A percentile compares a stretch with the other conserved stretches of the same genome.
These are phyloP conservation scores for Zele albiditarsus DNA, from an alignment of 2,888 invertebrate genomes.

Conservation along the genomic window DNA sequence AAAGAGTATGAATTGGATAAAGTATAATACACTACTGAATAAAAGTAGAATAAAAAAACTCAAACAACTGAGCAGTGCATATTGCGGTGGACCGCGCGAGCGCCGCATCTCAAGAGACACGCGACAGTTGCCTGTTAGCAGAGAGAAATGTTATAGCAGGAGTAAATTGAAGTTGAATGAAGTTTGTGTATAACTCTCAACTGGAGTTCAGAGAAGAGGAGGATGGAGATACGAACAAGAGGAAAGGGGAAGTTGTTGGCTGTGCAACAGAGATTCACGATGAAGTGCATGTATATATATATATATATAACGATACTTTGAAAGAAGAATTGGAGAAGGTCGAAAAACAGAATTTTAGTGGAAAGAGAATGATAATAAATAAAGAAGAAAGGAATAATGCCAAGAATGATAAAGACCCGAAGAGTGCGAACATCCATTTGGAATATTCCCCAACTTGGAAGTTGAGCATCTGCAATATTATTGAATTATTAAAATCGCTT, in stretches of 20 bases:
- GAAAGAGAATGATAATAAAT: slow-evolving; percentile 41
- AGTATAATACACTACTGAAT: not conserved
- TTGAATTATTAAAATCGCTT: slow-evolving; percentile 53
- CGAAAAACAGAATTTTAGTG: slow-evolving; percentile 44
- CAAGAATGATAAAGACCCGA: slow-evolving; percentile 47
- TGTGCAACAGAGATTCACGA: not conserved
- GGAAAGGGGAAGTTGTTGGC: not conserved
- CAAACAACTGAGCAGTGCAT: not conserved
- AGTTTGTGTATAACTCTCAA: slow-evolving; percentile 66
- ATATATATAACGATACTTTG: no score
- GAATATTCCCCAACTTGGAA: slow-evolving; percentile 55
- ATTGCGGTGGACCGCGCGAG: slow-evolving; percentile 20
- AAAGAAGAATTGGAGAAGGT: slow-evolving; percentile 42
- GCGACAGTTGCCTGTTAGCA: slow-evolving; percentile 57
- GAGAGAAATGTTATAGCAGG: slow-evolving; percentile 64
- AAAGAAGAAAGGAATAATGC: slow-evolving; percentile 46
- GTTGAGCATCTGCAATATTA: slow-evolving; percentile 47
- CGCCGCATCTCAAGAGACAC: slow-evolving; percentile 35
- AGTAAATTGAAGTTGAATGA: slow-evolving; percentile 67
- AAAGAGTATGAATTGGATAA: no score
- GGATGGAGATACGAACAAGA: not conserved
- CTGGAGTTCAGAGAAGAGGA: slow-evolving; percentile 60
- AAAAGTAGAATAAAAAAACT: not conserved
- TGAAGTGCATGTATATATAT: slow-evolving; percentile 18
- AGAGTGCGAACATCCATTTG: slow-evolving; percentile 52